A percentile compares a stretch with the other conserved stretches of the same genome.
phyloP scores from a whole-genome alignment of 2,888 invertebrate species.

The Escarpia spicata region DNA sequence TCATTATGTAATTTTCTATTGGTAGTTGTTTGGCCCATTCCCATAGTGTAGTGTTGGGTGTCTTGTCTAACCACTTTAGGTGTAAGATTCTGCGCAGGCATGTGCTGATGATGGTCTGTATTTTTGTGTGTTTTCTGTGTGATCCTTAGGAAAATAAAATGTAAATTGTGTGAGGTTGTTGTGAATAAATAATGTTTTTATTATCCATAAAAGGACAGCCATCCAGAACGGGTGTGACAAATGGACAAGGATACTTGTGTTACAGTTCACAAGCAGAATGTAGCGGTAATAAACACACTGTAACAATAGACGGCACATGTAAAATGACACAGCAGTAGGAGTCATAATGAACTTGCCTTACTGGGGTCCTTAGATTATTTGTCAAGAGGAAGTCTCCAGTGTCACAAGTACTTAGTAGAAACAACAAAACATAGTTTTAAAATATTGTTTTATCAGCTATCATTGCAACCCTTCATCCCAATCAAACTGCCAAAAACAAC shows the following conservation, averaged over 20 bases:
- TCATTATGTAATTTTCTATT: too few species aligned
- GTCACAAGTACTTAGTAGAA: neutral
- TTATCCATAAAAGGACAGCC: neutral
- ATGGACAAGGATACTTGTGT: neutral
- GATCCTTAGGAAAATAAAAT: too few species aligned
- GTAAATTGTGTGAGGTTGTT: too few species aligned
- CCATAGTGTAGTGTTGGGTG: too few species aligned
- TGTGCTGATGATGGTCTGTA: too few species aligned
- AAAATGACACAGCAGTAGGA: neutral
- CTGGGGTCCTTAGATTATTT: neutral
- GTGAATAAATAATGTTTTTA: too few species aligned
- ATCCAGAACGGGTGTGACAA: too few species aligned
- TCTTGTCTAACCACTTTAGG: too few species aligned
- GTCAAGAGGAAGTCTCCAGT: neutral
- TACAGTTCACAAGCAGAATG: neutral
- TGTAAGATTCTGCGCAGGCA: too few species aligned
- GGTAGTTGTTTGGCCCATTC: too few species aligned
- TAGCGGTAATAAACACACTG: neutral
- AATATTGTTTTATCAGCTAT: neutral
- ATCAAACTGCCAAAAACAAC: neutral
- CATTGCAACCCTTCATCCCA: neutral
- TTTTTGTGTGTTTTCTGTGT: too few species aligned
- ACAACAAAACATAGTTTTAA: neutral
- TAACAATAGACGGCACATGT: neutral
- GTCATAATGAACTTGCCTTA: neutral